Conservation (phyloP, 2,113 vertebrate genomes). For the Austrofundulus limnaeus region DNA sequence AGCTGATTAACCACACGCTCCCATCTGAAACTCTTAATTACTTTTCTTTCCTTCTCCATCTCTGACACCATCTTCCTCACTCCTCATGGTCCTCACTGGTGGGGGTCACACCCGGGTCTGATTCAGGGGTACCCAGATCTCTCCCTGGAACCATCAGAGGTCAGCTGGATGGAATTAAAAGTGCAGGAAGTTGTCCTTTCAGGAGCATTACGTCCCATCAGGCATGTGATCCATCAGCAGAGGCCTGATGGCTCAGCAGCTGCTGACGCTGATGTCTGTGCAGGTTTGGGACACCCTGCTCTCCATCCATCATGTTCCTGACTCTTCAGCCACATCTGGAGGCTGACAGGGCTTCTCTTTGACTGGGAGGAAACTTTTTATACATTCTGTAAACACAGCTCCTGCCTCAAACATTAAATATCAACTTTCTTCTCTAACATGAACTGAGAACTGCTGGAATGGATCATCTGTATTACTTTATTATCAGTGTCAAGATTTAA, state of each 20-base stretch:
- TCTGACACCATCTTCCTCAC: conserved; percentile 11
- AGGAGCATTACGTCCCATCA: conserved; percentile 60
- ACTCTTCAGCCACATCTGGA: not conserved
- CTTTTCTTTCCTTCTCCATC: conserved; percentile 16
- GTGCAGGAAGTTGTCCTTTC: conserved; percentile 53
- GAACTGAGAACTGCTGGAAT: no score
- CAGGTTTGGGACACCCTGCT: conserved; percentile 26
- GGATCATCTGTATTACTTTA: no score
- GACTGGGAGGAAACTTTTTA: conserved; percentile 8
- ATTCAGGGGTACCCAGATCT: conserved; percentile 6
- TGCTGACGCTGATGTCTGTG: conserved; percentile 41
- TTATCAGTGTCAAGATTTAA: no score
- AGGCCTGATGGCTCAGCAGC: conserved; percentile 32
- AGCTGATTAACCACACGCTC: conserved; percentile 62
- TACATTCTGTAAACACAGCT: no score
- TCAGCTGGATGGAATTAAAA: conserved; percentile 55
- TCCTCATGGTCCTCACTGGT: conserved; percentile 8
- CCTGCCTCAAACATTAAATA: no score
- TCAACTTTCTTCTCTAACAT: no score
- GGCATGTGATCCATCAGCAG: conserved; percentile 46
- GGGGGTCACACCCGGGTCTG: not conserved
- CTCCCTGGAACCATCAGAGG: conserved; percentile 33
- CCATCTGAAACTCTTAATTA: conserved; percentile 60
- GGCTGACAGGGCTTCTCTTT: conserved; percentile 1
- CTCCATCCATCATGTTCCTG: conserved; percentile 37